These are phyloP conservation scores for Melanotaenia parkinsoni DNA, from an alignment of 2,797 vertebrate genomes.

Conservation along the genomic window DNA sequence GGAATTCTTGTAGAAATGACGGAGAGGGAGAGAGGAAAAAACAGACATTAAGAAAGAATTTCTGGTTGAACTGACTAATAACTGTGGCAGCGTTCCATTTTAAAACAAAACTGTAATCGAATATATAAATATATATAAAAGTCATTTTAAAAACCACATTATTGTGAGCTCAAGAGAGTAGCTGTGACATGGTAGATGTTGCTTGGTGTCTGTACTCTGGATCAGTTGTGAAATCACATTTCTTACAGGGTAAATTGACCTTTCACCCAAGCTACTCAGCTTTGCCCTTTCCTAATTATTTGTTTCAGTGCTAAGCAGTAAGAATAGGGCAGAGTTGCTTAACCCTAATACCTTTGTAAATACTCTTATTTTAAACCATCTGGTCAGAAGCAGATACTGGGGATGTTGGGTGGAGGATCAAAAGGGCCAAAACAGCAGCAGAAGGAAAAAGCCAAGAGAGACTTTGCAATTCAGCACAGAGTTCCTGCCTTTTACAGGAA, in stretches of 20 bases:
- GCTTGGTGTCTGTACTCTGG: not conserved
- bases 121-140: not conserved
- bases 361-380: slow-evolving; percentile 79
- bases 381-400: slow-evolving; percentile 72
- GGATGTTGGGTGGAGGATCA: slow-evolving; percentile 51
- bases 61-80: too few relatives aligned
- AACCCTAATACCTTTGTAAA: slow-evolving; percentile 77
- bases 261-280: slow-evolving; percentile 31
- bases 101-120: not conserved
- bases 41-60: too few relatives aligned
- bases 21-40: too few relatives aligned
- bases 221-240: not conserved
- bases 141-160: not conserved
- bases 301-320: slow-evolving; percentile 44
- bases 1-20: too few relatives aligned
- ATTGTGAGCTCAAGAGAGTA: not conserved
- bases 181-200: not conserved
- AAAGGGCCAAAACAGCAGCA: slow-evolving; percentile 30
- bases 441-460: slow-evolving; percentile 15
- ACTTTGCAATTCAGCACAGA: slow-evolving; percentile 39
- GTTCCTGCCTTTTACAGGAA: slow-evolving; percentile 35
- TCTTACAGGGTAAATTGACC: slow-evolving; percentile 10
- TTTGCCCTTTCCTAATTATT: slow-evolving; percentile 39
- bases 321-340: slow-evolving; percentile 59
- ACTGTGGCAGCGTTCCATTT: too few relatives aligned